These are phyloP conservation scores for Drosophila demipolita DNA, from an alignment of 2,888 invertebrate species.

Conservation along the genomic window DNA sequence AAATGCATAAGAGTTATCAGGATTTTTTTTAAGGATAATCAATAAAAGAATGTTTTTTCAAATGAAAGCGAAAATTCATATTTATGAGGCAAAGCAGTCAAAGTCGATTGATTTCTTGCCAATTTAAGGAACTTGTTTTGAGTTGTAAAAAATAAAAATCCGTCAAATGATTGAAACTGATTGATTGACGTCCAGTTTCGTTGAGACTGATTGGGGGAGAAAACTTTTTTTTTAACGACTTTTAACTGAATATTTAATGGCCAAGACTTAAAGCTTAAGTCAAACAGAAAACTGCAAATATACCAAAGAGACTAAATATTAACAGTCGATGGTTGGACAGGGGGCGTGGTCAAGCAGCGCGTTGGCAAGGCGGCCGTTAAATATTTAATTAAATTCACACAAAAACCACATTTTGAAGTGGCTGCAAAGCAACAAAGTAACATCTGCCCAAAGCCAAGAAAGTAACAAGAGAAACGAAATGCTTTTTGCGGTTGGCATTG, in stretches of 20 bases:
- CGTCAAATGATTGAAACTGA: neutral
- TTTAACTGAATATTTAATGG: constrained; percentile 3
- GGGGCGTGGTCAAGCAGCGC: constrained; percentile 23
- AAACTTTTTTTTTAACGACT: neutral
- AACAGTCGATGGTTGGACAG: neutral
- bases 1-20: neutral
- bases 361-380: constrained; percentile 49
- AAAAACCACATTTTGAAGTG: constrained; percentile 67
- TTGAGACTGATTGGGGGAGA: neutral
- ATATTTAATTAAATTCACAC: constrained; percentile 76
- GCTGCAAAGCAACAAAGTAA: constrained; percentile 23
- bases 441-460: constrained; percentile 57
- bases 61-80: neutral
- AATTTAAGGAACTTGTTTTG: neutral
- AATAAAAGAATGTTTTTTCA: neutral
- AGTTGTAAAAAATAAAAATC: neutral
- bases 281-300: constrained; percentile 23
- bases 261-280: constrained; percentile 10
- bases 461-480: constrained; percentile 65
- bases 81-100: neutral
- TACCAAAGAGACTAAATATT: neutral
- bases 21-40: neutral
- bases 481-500: constrained; percentile 79
- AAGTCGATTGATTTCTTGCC: neutral
- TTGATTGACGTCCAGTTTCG: neutral